Evolutionary conservation across 2,888 invertebrate genomes (phyloP).

Genomic region (Brachypalpus laphriformis): DNA sequence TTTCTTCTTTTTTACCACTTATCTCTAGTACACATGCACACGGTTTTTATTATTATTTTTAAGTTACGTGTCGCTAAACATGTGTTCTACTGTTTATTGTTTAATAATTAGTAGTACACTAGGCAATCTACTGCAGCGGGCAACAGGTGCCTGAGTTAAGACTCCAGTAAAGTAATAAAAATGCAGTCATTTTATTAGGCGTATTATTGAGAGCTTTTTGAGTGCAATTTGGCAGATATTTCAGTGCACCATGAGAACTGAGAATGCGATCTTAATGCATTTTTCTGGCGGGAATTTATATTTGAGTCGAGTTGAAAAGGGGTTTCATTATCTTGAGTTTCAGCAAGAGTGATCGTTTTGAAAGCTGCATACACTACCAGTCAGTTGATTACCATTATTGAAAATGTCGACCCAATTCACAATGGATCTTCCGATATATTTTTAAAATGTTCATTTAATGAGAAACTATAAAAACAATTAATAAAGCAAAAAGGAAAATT

Average conservation of each 20-base stretch:
- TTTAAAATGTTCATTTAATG: no score
- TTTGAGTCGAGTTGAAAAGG: background rate
- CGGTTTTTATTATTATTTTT: background rate
- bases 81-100: constrained; percentile 4
- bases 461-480: no score
- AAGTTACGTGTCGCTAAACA: background rate
- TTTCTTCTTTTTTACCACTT: no score
- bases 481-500: no score
- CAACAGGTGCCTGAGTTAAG: constrained; percentile 43
- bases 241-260: background rate
- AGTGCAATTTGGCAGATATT: constrained; percentile 21
- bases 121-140: background rate
- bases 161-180: background rate
- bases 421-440: no score
- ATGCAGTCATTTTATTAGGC: constrained; percentile 2
- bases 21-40: background rate
- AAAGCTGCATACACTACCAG: no score
- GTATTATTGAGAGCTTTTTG: constrained; percentile 27
- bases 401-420: no score
- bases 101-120: background rate
- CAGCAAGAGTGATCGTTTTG: background rate
- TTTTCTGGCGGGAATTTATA: constrained; percentile 1
- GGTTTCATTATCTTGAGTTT: background rate
- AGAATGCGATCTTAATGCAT: background rate
- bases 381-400: no score